These are phyloP conservation scores for Aphidius ervi DNA, from an alignment of 1,140 invertebrate genomes.

Conservation along the genomic window DNA sequence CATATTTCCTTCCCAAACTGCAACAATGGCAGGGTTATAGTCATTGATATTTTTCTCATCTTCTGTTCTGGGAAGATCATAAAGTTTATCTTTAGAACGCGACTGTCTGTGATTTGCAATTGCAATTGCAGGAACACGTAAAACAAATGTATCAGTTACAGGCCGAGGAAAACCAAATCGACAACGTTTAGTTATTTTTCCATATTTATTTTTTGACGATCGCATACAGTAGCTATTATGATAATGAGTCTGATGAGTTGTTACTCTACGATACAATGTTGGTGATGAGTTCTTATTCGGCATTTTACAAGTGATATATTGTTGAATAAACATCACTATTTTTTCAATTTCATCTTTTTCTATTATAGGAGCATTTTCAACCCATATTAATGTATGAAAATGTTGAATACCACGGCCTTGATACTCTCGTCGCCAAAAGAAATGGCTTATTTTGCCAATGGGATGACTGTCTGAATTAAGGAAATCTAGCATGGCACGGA, in stretches of 20 bases:
- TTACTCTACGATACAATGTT: slow-evolving; percentile 11
- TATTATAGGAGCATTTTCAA: slow-evolving; percentile 9
- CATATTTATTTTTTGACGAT: neutral
- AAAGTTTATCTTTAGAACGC: slow-evolving; percentile 32
- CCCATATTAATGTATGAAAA: slow-evolving; percentile 11
- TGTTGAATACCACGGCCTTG: neutral
- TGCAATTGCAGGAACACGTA: slow-evolving; percentile 28
- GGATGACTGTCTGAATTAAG: too few relatives aligned
- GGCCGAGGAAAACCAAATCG: slow-evolving; percentile 33
- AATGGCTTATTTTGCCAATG: too few relatives aligned
- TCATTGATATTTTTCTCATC: slow-evolving; percentile 28
- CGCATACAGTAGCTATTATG: neutral
- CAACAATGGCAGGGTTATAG: slow-evolving; percentile 26
- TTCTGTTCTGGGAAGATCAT: slow-evolving; percentile 32
- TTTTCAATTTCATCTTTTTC: slow-evolving; percentile 10
- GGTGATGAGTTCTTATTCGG: slow-evolving; percentile 13
- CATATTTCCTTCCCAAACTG: slow-evolving; percentile 30
- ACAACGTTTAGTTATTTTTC: slow-evolving; percentile 23
- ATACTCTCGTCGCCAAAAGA: too few relatives aligned
- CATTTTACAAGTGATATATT: slow-evolving; percentile 14
- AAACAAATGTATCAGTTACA: slow-evolving; percentile 26
- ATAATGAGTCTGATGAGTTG: slow-evolving; percentile 15
- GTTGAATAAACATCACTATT: slow-evolving; percentile 13
- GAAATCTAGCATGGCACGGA: slow-evolving; percentile 23
- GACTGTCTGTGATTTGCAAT: slow-evolving; percentile 30